phyloP scores from a whole-genome alignment of 2,888 invertebrate species.

The Apotomis turbidana region DNA sequence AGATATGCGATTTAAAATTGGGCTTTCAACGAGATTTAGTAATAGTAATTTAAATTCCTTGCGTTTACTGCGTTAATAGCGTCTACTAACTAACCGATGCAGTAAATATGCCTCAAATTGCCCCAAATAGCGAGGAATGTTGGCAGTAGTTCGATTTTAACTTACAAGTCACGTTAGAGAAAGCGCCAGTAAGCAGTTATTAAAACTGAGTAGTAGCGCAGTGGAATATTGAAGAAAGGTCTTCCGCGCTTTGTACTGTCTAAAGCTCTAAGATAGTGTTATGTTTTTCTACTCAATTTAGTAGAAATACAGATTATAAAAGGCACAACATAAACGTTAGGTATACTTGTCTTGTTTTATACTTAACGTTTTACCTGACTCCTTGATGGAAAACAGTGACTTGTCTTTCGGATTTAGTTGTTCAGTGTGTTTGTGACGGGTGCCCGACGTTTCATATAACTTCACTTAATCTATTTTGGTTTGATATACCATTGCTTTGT shows the following conservation, averaged over 20 bases:
- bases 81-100: neutral
- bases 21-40: neutral
- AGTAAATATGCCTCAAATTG: conserved; percentile 2
- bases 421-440: too few relatives aligned
- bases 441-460: too few relatives aligned
- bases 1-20: neutral
- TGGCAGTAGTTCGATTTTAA: conserved; percentile 2
- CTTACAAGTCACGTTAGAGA: conserved; percentile 16
- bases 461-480: too few relatives aligned
- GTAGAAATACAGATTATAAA: too few relatives aligned
- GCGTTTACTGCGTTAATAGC: neutral
- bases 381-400: too few relatives aligned
- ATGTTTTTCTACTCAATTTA: too few relatives aligned
- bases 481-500: too few relatives aligned
- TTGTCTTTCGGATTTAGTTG: too few relatives aligned
- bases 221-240: conserved; percentile 11
- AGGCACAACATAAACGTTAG: too few relatives aligned
- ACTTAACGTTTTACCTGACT: too few relatives aligned
- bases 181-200: conserved; percentile 9
- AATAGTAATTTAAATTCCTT: neutral
- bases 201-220: conserved; percentile 9
- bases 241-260: neutral
- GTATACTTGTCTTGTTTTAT: too few relatives aligned
- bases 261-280: neutral
- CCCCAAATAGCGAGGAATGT: conserved; percentile 7